Evolutionary conservation across 2,888 invertebrate genomes (phyloP), one percentile per base, ranked within the genome.

Genomic region (Trissoscelio sp.): DNA sequence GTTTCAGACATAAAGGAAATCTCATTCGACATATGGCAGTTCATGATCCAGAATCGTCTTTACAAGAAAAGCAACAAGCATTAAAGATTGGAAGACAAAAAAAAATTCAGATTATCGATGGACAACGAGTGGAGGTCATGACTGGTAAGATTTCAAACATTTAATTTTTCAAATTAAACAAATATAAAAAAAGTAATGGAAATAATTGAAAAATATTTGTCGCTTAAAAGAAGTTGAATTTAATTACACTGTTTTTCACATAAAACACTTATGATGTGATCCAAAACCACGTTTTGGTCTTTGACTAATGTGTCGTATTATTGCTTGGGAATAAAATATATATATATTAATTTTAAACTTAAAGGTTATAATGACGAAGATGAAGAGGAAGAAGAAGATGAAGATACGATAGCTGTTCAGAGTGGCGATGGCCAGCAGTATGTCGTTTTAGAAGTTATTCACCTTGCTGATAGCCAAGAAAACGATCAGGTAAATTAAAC

Each of bases 1-100:
- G 24, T 70, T 73, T 53, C 64, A 92, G 94, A 14, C 97, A 98
- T 91, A 97, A 97, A 92, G 98, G 98, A 37, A 98, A 98, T 92
- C 94, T 98, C 12, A 97, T 98, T 88, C 93, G 98, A 0, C 98
- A 98, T 89, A 95, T 98, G 94, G 97, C 97, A 2, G 93, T 96
- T 0, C 98, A 98, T 88, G 97, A 98, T 92, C 97, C 97, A 0
- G 96, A 97, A 37, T 95, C 96, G 0, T 94, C 94, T 5, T 93
- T 95, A 24, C 95, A 95, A 62, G 95, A 96, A 87, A 94, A 95
- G 78, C 95, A 95, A 18, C 92, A 95, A 0, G 96, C 96, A 0
- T 92, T 97, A 5, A 97, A 96, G 89, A 89, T 96, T 20, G 96
- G 97, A 4, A 92, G 97, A 11, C 95, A 96, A 91, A 95, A 94